Base-by-base conservation (phyloP, 92 coral and sea anemone species). In the Ricordea florida region DNA sequence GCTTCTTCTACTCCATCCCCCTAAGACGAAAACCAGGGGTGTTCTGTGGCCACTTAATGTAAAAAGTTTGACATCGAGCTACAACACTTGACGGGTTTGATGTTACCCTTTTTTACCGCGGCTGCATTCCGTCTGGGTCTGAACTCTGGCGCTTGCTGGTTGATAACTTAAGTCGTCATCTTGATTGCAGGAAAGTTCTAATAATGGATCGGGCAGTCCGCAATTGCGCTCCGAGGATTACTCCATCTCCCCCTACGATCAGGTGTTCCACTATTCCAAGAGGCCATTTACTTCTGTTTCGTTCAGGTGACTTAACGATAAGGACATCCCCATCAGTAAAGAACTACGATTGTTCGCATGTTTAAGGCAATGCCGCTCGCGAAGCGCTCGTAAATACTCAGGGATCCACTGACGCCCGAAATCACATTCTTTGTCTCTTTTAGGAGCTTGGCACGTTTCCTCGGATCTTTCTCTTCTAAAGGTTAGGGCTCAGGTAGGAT, bases 211-310 rank as follows among this genome's bases (percentile, higher is more conserved):
- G 27, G 1, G 62, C 44, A 2, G 75, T 62, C 21, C 80, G 47
- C 13, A 74, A 15, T 21, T 23, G 38, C 29, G 35, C 79, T 24
- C 33, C 68, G 10, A 51, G 24, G 5, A 71, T 52, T 18, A 36
- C 48, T 13, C 79, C 52, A 26, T 71, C 68, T 11, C 68, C 9
- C 23, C 67, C 69, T n/a, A 21, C 32, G 17, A 72, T 57, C 29
- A 72, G 25, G 0, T 31, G 17, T 5, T 57, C 55, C 2, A 72
- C 69, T 4, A 72, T 40, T 41, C 46, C 79, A 9, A 57, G 50
- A 20, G 45, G 58, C 67, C 79, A 57, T 15, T 44, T 41, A 20
- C 43, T 40, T 50, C 76, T 31, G 57, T 72, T 72, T 35, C 55
- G 28, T 29, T 55, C 41, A 7, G 40, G 5, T 0, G 40, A 52